These are phyloP conservation scores for Muntiacus reevesi DNA, from an alignment of 2,113 vertebrate genomes.

Conservation along the genomic window DNA sequence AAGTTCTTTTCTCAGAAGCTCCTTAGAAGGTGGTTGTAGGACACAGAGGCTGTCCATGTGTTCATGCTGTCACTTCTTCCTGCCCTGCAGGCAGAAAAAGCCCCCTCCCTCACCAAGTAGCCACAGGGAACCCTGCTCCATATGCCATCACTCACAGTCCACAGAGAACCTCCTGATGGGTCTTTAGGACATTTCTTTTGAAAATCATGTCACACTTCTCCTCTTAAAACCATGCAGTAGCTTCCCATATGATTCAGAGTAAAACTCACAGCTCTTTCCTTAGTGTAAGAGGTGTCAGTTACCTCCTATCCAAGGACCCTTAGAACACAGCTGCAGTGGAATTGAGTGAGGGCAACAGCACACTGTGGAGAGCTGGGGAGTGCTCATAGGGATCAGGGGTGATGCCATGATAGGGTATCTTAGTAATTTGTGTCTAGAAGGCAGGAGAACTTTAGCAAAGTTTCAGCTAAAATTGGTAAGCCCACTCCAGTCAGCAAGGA, in stretches of 20 bases:
- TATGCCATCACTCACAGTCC: background rate
- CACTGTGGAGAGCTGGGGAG: rapidly evolving
- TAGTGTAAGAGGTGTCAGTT: background rate
- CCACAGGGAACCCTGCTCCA: background rate
- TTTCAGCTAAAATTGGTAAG: background rate
- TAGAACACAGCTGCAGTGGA: background rate
- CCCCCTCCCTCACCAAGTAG: background rate
- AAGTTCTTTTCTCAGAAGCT: background rate
- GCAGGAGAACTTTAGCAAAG: background rate
- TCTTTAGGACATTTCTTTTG: background rate
- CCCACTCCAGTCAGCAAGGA: background rate
- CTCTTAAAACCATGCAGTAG: background rate
- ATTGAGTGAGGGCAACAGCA: background rate
- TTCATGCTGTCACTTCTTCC: background rate
- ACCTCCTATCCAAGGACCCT: background rate
- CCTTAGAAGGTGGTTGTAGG: background rate
- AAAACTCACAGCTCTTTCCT: background rate
- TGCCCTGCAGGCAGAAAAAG: background rate
- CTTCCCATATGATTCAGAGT: background rate
- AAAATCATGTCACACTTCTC: background rate
- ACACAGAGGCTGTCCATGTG: background rate
- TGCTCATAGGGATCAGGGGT: background rate
- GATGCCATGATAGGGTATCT: rapidly evolving
- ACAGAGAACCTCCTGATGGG: background rate
- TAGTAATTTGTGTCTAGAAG: background rate